Evolutionary conservation across 2,888 invertebrate species (phyloP), one percentile per base, ranked within the genome.

Genomic region (Rhaphigaster nebulosa): DNA sequence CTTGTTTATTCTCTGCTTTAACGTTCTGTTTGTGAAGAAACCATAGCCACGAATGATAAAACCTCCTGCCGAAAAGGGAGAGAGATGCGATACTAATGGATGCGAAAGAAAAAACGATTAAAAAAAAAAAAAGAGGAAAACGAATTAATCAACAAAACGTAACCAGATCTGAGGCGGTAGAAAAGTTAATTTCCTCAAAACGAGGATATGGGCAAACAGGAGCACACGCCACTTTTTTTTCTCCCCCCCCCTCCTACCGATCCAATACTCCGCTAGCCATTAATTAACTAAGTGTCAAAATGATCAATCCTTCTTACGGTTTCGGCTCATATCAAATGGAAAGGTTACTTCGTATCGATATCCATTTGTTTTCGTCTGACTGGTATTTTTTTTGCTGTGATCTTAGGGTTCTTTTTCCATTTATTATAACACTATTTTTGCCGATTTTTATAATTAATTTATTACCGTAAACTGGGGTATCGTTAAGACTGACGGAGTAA

Each of bases 131-230:
- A 52, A 54, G 38, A 52, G 88, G 50, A 88, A 60, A 88, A 54
- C 60, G 54, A 90, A 90, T 90, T 90, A 90, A 90, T 90, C 90
- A 90, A 87, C 54, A 90, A 76, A 84, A 56, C 56, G 90, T 90
- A 90, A 90, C 90, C 90, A 90, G 90, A 90, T 90, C 90, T 90
- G 56, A 88, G 87, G 52, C 88, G 60, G 88, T 60, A 26, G 29
- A 90, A 70, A 90, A 90, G 52, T 90, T 90, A 90, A 90, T 90
- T 90, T 90, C 76, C 54, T 56, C 84, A 90, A 90, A 90, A 90
- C 89, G 60, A 38, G 45, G 45, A 52, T 76, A 26, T 60, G 60
- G 45, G 88, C 65, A 88, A 88, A 88, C 88, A 65, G 45, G 87
- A 26, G 87, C 87, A 56, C 84, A 84, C 84, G 84, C 45, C 45